Evolutionary conservation across 2,797 vertebrate genomes (phyloP).

Genomic region (Fistularia commersonii): DNA sequence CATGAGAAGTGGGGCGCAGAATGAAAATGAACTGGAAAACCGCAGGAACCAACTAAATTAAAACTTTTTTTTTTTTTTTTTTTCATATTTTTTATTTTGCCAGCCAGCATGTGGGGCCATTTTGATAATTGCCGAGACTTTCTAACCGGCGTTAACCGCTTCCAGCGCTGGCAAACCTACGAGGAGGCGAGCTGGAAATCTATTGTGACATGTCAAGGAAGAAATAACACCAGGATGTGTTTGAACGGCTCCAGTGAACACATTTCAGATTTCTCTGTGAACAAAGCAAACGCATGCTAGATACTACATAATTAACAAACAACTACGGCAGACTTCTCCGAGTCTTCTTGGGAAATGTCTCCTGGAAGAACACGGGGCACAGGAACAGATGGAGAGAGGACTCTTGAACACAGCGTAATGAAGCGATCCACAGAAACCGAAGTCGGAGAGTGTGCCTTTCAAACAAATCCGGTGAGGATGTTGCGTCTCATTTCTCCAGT

Average conservation of each 20-base stretch:
- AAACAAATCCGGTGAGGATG: constrained; percentile 44
- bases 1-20: constrained; percentile 3
- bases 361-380: constrained; percentile 53
- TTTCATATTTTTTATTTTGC: constrained; percentile 55
- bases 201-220: constrained; percentile 55
- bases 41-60: constrained; percentile 56
- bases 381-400: constrained; percentile 68
- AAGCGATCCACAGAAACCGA: constrained; percentile 51
- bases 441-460: constrained; percentile 44
- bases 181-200: constrained; percentile 40
- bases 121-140: constrained; percentile 65
- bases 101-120: constrained; percentile 61
- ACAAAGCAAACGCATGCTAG: constrained; percentile 44
- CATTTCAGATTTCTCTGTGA: constrained; percentile 48
- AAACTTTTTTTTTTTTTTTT: constrained; percentile 70
- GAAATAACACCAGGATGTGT: constrained; percentile 61
- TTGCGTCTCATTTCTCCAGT: constrained; percentile 51
- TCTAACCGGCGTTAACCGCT: constrained; percentile 53
- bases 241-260: constrained; percentile 54
- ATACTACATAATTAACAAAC: constrained; percentile 70
- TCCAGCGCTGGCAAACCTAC: constrained; percentile 42
- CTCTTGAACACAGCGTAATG: constrained; percentile 62
- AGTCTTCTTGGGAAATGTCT: constrained; percentile 55
- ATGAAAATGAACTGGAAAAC: constrained; percentile 43
- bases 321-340: constrained; percentile 46